A percentile compares a stretch with the other conserved stretches of the same genome.
Evolutionary conservation across 1,140 invertebrate genomes (phyloP).

Genomic region (Himalopsyche phryganea): DNA sequence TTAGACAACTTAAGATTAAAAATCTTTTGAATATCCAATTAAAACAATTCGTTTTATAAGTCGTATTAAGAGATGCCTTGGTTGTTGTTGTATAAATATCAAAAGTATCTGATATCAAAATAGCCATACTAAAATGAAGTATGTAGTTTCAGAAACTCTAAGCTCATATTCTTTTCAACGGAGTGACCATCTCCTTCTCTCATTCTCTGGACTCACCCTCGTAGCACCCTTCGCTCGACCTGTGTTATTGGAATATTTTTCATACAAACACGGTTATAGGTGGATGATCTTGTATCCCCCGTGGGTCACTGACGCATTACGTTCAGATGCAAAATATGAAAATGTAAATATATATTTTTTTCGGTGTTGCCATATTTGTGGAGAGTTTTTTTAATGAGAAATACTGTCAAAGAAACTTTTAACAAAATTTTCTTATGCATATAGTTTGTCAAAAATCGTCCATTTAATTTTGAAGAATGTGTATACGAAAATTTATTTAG

Average conservation of each 20-base stretch:
- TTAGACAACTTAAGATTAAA: too few species aligned
- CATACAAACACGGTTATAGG: constrained; percentile 23
- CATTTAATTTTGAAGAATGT: too few species aligned
- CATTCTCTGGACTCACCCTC: neutral
- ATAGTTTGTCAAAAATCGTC: too few species aligned
- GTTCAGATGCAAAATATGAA: constrained; percentile 14
- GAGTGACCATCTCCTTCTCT: too few species aligned
- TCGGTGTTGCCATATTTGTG: neutral
- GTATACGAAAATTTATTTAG: too few species aligned
- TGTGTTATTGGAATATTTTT: constrained; percentile 29
- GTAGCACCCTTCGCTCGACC: constrained; percentile 1
- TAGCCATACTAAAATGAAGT: neutral
- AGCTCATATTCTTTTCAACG: too few species aligned
- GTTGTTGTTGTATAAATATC: too few species aligned
- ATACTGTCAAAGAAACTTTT: neutral
- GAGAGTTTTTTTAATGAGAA: neutral
- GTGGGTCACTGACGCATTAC: constrained; percentile 19
- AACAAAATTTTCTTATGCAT: too few species aligned
- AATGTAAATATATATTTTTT: constrained; percentile 14
- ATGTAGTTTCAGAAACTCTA: neutral
- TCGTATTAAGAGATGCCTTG: too few species aligned
- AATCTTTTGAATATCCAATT: too few species aligned
- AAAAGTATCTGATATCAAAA: constrained; percentile 4
- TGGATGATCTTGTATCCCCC: constrained; percentile 10
- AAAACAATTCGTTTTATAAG: too few species aligned